Percentiles rank a stretch among this genome's conserved stretches.
Evolutionary conservation across 1,140 invertebrate genomes (phyloP).

Genomic region (Gonatopus flavifemur): DNA sequence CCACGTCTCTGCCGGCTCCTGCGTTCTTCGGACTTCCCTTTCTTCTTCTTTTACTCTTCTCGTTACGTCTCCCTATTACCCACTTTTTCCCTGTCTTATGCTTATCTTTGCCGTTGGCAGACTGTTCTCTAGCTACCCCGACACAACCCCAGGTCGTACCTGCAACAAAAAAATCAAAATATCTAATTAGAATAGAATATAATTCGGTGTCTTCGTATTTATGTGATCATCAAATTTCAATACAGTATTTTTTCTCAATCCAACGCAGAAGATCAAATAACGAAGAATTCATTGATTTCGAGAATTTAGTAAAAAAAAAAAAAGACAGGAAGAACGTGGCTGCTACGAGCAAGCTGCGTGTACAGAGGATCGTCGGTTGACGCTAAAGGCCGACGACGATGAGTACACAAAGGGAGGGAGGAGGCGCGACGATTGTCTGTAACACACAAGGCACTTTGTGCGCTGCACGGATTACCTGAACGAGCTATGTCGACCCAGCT

Average conservation of each 20-base stretch:
- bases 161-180: slow-evolving; percentile 34
- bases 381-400: slow-evolving; percentile 26
- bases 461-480: slow-evolving; percentile 45
- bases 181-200: not conserved
- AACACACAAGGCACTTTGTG: slow-evolving; percentile 39
- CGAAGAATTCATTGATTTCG: slow-evolving; percentile 5
- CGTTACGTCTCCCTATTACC: slow-evolving; percentile 24
- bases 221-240: not conserved
- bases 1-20: slow-evolving; percentile 45
- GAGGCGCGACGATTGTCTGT: slow-evolving; percentile 23
- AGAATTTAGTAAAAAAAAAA: no score
- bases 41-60: slow-evolving; percentile 24
- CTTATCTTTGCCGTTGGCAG: slow-evolving; percentile 33
- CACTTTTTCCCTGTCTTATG: slow-evolving; percentile 20
- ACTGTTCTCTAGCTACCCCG: slow-evolving; percentile 49
- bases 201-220: not conserved
- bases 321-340: no score
- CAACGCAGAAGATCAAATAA: not conserved
- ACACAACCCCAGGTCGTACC: slow-evolving; percentile 54
- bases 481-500: slow-evolving; percentile 39
- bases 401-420: slow-evolving; percentile 27
- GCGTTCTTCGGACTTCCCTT: slow-evolving; percentile 35
- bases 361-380: slow-evolving; percentile 36
- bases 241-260: not conserved
- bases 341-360: slow-evolving; percentile 54